These are phyloP conservation scores for Neopelma chrysocephalum DNA, from an alignment of 2,797 vertebrate species.

Conservation along the genomic window DNA sequence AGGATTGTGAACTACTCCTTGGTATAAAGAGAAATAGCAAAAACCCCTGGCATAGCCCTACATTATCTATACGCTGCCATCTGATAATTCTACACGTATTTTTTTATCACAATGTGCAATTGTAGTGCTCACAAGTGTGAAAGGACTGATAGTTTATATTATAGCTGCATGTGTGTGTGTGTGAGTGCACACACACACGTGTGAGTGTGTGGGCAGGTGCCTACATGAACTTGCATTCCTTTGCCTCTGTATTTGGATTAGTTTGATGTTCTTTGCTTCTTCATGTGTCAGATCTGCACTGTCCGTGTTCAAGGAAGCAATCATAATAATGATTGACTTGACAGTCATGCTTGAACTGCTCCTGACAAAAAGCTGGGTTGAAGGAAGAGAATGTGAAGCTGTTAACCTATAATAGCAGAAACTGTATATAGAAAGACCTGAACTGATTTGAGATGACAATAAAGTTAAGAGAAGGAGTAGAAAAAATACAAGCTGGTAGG, in stretches of 20 bases:
- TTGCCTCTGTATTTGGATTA: neutral
- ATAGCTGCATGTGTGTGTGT: neutral
- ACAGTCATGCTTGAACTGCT: neutral
- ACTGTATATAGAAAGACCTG: neutral
- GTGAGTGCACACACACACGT: rapidly evolving
- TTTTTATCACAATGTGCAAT: neutral
- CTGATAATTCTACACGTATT: neutral
- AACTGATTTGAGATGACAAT: neutral
- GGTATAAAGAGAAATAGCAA: neutral
- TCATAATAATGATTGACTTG: neutral
- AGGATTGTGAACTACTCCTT: neutral
- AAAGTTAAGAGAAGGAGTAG: neutral
- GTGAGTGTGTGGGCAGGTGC: too few relatives aligned
- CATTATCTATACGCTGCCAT: neutral
- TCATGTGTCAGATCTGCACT: neutral
- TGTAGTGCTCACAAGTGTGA: neutral
- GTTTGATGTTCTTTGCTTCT: neutral
- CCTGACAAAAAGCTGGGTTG: neutral
- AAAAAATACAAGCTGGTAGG: neutral
- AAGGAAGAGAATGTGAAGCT: neutral
- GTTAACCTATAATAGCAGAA: neutral
- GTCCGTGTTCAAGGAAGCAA: neutral
- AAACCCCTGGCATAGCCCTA: neutral
- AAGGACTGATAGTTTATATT: neutral
- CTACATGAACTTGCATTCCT: neutral